Conservation (phyloP, 35 echinoderm and acorn worm species). For the Amphiura filiformis region DNA sequence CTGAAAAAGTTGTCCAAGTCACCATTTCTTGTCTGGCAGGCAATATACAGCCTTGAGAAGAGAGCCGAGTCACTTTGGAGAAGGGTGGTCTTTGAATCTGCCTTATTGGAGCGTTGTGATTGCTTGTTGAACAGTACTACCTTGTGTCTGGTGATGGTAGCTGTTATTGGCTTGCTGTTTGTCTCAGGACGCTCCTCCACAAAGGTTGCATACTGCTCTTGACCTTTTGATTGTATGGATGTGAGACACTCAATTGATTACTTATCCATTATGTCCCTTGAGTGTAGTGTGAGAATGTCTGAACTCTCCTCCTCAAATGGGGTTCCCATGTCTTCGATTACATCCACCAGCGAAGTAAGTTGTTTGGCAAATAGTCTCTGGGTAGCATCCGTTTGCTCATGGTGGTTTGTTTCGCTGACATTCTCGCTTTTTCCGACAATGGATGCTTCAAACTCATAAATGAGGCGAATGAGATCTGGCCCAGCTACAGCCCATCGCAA, state of each 20-base stretch:
- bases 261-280: neutral
- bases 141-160: conserved; percentile 24
- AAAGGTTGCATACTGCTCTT: conserved; percentile 32
- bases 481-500: conserved; percentile 35
- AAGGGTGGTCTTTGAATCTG: neutral
- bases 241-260: neutral
- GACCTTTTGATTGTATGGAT: conserved; percentile 7
- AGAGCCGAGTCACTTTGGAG: conserved; percentile 27
- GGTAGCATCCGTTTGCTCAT: neutral
- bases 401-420: neutral
- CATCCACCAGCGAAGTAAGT: neutral
- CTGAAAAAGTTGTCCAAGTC: conserved; percentile 34
- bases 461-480: conserved; percentile 2
- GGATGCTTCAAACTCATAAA: conserved; percentile 1
- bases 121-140: neutral
- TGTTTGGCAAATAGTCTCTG: conserved; percentile 14
- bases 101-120: neutral
- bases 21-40: conserved; percentile 33
- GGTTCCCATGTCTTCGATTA: conserved; percentile 22
- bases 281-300: conserved; percentile 1
- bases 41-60: conserved; percentile 42
- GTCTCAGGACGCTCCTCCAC: conserved; percentile 18
- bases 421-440: neutral
- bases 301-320: neutral
- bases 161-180: conserved; percentile 29